Base-by-base conservation (phyloP, 1,140 invertebrate genomes). In the Drosophila bifasciata region DNA sequence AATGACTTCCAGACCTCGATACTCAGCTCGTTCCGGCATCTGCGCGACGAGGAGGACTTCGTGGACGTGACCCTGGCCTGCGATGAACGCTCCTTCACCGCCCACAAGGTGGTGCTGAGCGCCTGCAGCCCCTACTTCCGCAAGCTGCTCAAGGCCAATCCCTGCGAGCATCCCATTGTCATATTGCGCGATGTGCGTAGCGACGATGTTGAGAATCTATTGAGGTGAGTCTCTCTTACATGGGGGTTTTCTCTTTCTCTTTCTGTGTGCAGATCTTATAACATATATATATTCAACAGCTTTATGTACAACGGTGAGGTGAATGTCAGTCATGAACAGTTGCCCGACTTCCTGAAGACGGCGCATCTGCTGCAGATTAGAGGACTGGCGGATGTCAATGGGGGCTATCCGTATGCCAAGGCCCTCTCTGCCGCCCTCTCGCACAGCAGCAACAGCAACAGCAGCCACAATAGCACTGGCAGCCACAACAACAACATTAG, bases 221-320 rank as follows among this genome's bases (percentile, higher is more conserved):
- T 98, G 63, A 95, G 96, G 94, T 95, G 89, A 77, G 61, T 3
- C 3, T 62, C 13, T 25, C 8, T 28, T 16, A 52, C n/a, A 32
- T 9, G 15, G 40, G 0, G 0, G 19, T 19, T 59, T 7, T n/a
- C n/a, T n/a, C n/a, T n/a, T n/a, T n/a, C n/a, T n/a, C n/a, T n/a
- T n/a, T n/a, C n/a, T n/a, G n/a, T 5, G 19, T 13, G 7, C 21
- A 13, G 17, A 23, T n/a, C 45, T 28, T 39, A 19, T 41, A 5
- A 32, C 8, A 39, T 15, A 39, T 44, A n/a, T 11, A n/a, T n/a
- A n/a, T n/a, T n/a, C n/a, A n/a, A n/a, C 80, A 95, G 95, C 91
- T 98, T 98, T 93, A 98, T 98, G 97, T 98, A 98, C 92, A 96
- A 97, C 92, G 97, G 97, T 43, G 97, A 98, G 93, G 97, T 98